Evolutionary conservation across 2,797 vertebrate genomes (phyloP), one percentile per base, ranked within the genome.

Genomic region (Eptatretus atami): DNA sequence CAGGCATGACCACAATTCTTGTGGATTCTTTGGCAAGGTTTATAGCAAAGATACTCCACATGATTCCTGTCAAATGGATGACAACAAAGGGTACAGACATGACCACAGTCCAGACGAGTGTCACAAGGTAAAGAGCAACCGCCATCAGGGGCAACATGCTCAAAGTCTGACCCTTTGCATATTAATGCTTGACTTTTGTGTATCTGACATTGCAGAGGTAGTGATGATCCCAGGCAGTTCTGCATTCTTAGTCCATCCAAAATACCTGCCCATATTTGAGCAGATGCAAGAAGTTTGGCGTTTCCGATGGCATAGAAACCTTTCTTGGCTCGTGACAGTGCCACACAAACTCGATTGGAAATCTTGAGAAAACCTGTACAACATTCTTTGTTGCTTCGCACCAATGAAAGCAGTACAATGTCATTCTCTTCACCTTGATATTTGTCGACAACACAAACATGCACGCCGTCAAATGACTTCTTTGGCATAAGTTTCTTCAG

Each of bases 341-440:
- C 69, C 53, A 71, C 70, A 52, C 70, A 71, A 31, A 71, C 63
- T 6, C 70, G 67, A 63, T 71, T 71, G 15, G 67, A 61, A 13
- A 70, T 71, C 61, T 68, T 64, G 53, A 71, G 65, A 63, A 71
- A 71, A 15, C 70, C 69, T 14, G 66, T 65, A 31, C 52, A 63
- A 13, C 67, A 68, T 52, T 64, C 53, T 44, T 14, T 10, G 53
- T 71, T 71, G 63, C 70, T 71, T 13, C 70, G 66, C 13, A 71
- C 70, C 52, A 71, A 63, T 6, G 70, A 71, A 11, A 70, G 67
- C 15, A 71, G 68, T 13, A 71, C 66, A 31, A 70, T 70, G 24
- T 71, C 68, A 24, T 71, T 71, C 63, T 71, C 70, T 54, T 71
- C 70, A 24, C 70, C 70, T 64, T 71, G 70, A 63, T 66, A 71